These are phyloP conservation scores for Beroe forskalii DNA, from an alignment of 37 sponge, comb jelly and placozoan species.

Conservation along the genomic window DNA sequence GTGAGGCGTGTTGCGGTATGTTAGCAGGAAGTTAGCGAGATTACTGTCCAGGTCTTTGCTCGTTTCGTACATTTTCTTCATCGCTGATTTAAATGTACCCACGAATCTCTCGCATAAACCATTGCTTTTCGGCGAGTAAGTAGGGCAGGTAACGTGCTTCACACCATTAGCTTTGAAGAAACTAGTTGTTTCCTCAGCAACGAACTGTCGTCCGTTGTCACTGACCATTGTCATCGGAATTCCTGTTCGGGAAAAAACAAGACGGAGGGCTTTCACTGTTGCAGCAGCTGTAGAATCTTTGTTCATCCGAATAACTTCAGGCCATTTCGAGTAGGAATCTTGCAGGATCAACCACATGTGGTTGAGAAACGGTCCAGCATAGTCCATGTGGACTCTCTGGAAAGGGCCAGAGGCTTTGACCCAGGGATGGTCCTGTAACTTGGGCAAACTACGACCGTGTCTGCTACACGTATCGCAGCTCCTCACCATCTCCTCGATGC, in stretches of 20 bases:
- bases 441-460: background rate
- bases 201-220: slow-evolving; percentile 65
- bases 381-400: slow-evolving; percentile 32
- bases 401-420: background rate
- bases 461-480: background rate
- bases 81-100: background rate
- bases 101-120: slow-evolving; percentile 14
- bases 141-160: background rate
- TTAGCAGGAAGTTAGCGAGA: background rate
- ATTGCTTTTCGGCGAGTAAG: slow-evolving; percentile 46
- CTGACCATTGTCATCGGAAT: slow-evolving; percentile 50
- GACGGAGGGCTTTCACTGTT: background rate
- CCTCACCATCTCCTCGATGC: background rate
- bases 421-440: slow-evolving; percentile 23
- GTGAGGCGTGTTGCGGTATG: background rate
- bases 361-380: background rate
- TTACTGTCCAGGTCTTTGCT: background rate
- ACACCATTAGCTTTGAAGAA: slow-evolving; percentile 65
- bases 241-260: slow-evolving; percentile 29
- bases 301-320: background rate
- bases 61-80: background rate
- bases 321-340: slow-evolving; percentile 67
- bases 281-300: background rate
- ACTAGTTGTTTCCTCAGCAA: background rate
- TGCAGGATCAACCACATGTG: slow-evolving; percentile 60